Base-by-base conservation (phyloP, 2,888 invertebrate genomes). In the Netelia inedita region DNA sequence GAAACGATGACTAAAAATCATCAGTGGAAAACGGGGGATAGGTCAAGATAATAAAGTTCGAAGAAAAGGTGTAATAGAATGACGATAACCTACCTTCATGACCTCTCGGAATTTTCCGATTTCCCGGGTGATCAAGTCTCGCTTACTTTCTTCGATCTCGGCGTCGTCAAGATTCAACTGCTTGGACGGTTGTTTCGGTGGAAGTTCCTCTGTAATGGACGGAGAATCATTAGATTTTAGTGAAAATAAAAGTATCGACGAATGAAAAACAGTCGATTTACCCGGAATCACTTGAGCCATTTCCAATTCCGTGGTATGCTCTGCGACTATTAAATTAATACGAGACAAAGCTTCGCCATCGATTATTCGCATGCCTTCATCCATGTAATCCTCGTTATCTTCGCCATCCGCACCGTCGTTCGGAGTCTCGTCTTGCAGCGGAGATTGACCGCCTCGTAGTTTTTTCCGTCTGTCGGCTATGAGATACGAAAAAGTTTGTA, bases 31-130 rank as follows among this genome's bases (percentile, higher is more conserved):
- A 83, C 50, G 79, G 59, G 72, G 21, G 43, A 73, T n/a, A 59
- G 19, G 16, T 53, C 10, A 23, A 61, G 41, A 69, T 55, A 43
- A 59, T 50, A 46, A 43, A 84, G 19, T 74, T 19, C 46, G n/a
- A 55, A 63, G 61, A 55, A 65, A 61, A 43, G 46, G 19, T 28
- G 28, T 19, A 35, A 71, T 63, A 63, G n/a, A 79, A 71, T 79
- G 6, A 16, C 55, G 57, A 79, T 72, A 79, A 72, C 66, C 73
- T 96, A 98, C 98, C 97, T 98, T 98, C 97, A 98, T 99, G 89
- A 98, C 97, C 95, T 99, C 98, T 86, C 99, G 96, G 95, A 99
- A 99, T 94, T 98, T 98, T 91, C 98, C 98, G 94, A 99, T 99
- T 95, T 99, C 99, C 90, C 98, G 96, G 92, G 98, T 98, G 90